These are phyloP conservation scores for Oligia strigilis DNA, from an alignment of 2,888 invertebrate species.

Conservation along the genomic window DNA sequence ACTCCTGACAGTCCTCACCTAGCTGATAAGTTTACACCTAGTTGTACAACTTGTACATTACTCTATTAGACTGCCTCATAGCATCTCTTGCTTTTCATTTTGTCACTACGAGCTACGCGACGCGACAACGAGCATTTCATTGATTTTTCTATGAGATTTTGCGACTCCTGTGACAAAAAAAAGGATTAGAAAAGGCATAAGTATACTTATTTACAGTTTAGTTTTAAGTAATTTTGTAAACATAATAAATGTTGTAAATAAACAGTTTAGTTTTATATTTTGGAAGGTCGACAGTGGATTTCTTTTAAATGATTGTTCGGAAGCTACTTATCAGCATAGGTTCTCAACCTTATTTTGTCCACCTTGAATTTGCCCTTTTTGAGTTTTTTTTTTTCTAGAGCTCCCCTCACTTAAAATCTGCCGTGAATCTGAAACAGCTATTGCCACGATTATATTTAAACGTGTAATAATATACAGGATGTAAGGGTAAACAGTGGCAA, in stretches of 20 bases:
- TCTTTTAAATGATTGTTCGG: neutral
- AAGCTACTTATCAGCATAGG: no score
- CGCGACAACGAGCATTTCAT: neutral
- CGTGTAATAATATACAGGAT: neutral
- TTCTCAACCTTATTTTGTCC: neutral
- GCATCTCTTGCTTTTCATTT: constrained; percentile 28
- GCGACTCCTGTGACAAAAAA: neutral
- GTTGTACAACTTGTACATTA: constrained; percentile 53
- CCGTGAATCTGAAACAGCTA: neutral
- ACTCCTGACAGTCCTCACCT: constrained; percentile 24
- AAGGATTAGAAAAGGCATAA: neutral
- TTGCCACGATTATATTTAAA: neutral
- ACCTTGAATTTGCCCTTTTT: neutral
- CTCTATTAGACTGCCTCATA: constrained; percentile 27
- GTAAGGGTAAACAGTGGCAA: no score
- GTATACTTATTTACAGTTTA: constrained; percentile 21
- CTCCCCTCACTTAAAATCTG: neutral
- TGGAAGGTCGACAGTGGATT: neutral
- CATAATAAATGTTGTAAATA: constrained; percentile 44
- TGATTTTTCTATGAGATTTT: constrained; percentile 1
- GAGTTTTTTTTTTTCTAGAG: neutral
- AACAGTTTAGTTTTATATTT: constrained; percentile 14
- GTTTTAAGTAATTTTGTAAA: constrained; percentile 45
- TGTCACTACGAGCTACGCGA: neutral
- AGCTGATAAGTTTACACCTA: constrained; percentile 53